Conservation (phyloP, 2,888 invertebrate species). For the Netelia fuscicornis region DNA sequence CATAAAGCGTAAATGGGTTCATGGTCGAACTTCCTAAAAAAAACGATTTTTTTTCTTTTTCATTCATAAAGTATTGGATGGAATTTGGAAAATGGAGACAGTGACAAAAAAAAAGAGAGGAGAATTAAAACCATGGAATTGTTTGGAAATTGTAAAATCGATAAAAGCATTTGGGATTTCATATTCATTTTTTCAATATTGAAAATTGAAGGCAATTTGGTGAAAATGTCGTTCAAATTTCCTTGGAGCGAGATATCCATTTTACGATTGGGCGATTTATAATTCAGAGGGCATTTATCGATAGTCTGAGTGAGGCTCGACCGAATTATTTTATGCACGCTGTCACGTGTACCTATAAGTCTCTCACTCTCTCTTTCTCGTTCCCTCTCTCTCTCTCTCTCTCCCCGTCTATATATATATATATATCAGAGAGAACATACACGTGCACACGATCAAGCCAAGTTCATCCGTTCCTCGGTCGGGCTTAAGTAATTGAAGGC, state of each 20-base stretch:
- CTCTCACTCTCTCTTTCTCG: too few species aligned
- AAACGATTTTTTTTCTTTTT: neutral
- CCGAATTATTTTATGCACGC: slow-evolving; percentile 34
- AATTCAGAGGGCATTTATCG: slow-evolving; percentile 20
- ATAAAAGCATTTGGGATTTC: too few species aligned
- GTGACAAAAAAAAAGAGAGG: neutral
- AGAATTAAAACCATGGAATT: too few species aligned
- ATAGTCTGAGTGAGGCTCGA: neutral
- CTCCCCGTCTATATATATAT: neutral
- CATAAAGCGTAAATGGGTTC: neutral
- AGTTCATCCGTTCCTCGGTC: slow-evolving; percentile 60
- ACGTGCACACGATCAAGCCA: slow-evolving; percentile 43
- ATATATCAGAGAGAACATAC: slow-evolving; percentile 34
- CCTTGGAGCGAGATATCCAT: neutral
- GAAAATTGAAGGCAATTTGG: neutral
- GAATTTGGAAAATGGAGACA: neutral
- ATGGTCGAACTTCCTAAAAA: neutral
- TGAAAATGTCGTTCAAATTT: neutral
- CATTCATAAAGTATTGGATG: too few species aligned
- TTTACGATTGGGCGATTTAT: slow-evolving; percentile 23
- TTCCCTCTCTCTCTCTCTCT: too few species aligned
- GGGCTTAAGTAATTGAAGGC: slow-evolving; percentile 77
- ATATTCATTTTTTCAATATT: too few species aligned
- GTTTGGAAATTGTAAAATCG: too few species aligned
- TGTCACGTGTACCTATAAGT: neutral